Conservation (phyloP, 2,888 invertebrate genomes). For the Coenonympha arcania region DNA sequence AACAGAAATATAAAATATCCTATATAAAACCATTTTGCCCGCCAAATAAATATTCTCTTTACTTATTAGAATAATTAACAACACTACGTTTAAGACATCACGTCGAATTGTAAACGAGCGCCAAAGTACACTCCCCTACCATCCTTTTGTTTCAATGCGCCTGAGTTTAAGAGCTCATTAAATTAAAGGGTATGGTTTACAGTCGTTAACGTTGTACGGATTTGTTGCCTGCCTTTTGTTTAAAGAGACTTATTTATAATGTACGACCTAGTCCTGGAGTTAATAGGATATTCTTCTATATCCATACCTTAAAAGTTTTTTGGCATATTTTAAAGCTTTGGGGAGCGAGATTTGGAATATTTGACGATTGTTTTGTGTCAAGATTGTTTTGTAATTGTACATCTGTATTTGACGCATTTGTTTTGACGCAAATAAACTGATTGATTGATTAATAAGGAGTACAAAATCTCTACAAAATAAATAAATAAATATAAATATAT, state of each 20-base stretch:
- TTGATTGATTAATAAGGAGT: too few relatives aligned
- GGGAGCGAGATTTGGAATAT: too few relatives aligned
- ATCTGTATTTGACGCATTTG: too few relatives aligned
- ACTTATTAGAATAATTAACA: constrained; percentile 1
- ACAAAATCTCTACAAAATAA: too few relatives aligned
- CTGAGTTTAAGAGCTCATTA: constrained; percentile 70
- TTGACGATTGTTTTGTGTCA: too few relatives aligned
- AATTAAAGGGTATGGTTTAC: constrained; percentile 59
- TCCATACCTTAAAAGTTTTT: too few relatives aligned
- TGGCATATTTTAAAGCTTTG: too few relatives aligned
- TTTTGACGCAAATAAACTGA: too few relatives aligned
- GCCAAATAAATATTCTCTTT: background rate
- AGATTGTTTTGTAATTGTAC: too few relatives aligned
- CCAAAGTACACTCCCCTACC: constrained; percentile 54
- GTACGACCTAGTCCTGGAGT: constrained; percentile 10
- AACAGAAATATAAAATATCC: too few relatives aligned
- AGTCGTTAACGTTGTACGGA: constrained; percentile 44
- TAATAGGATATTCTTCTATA: background rate
- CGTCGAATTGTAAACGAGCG: constrained; percentile 16
- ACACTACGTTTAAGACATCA: constrained; percentile 12
- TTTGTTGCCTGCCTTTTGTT: constrained; percentile 30
- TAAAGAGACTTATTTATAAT: constrained; percentile 29
- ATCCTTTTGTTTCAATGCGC: constrained; percentile 57
- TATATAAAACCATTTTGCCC: too few relatives aligned
- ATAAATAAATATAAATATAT: too few relatives aligned